Evolutionary conservation across 2,113 vertebrate species (phyloP), one percentile per base, ranked within the genome.

Genomic region (Neolamprologus devosi): DNA sequence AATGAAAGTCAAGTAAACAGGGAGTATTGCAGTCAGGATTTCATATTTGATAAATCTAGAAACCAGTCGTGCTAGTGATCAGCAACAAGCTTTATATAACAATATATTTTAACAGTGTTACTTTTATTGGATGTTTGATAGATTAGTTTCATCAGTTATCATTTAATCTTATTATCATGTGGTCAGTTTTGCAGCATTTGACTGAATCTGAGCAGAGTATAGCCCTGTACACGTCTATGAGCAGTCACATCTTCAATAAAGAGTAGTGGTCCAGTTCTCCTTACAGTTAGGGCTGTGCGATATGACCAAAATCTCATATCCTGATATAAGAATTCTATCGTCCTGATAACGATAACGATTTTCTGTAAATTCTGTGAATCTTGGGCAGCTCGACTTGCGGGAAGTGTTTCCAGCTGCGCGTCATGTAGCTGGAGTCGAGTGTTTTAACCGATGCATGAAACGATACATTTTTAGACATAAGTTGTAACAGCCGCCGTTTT

Each of bases 401-500:
- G 33, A 35, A 35, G 33, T 35, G 35, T 37, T 37, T 37, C 35
- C 35, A 9, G 35, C 35, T 37, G 35, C 0, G 2, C 9, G 37
- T 37, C 37, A 10, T 40, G 37, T 3, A 11, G 37, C 9, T 40
- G 4, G 37, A 40, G 9, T 40, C 9, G 1, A 37, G 9, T 11
- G 9, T 11, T 40, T 11, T 40, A 40, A 40, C 37, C 0, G 37
- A 11, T 40, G 37, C 4, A 40, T 40, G 37, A 40, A 40, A 40
- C 2, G 0, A 12, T 5, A 40, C 37, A 40, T 40, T 40, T 40
- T 5, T 40, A 40, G 10, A 40, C 11, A 12, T 12, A 40, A 40
- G 37, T 12, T 40, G 37, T 40, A 12, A 40, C 1, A 0, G 5
- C 40, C 1, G 12, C 5, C 3, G 12, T 42, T 42, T 42, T 12